Evolutionary conservation across 2,888 invertebrate genomes (phyloP), one percentile per base, ranked within the genome.

Genomic region (Loripinus fragilis): DNA sequence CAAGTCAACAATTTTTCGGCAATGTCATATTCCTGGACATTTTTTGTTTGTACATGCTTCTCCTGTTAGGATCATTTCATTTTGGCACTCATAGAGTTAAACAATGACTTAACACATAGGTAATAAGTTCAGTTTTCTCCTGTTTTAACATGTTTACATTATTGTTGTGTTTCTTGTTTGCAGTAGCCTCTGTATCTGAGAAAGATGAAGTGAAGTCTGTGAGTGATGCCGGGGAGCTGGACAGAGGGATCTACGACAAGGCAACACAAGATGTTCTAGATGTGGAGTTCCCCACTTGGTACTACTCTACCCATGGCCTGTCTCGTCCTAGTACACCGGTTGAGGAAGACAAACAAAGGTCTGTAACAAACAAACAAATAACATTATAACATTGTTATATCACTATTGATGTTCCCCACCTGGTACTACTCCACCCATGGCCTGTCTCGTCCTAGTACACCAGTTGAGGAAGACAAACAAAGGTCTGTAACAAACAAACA

Each of bases 341-440:
- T 5, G 87, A 87, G 20, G 60, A 60, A 33, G 60, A 60, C 33
- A 30, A 60, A 28, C 33, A 30, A 17, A 60, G 60, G 60, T 60
- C 45, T 45, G 45, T 45, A 45, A 38, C 12, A 8, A 38, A 38
- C n/a, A n/a, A n/a, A n/a, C n/a, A n/a, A n/a, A n/a, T n/a, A n/a
- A n/a, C n/a, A n/a, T n/a, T n/a, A n/a, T n/a, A n/a, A n/a, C n/a
- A n/a, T n/a, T n/a, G n/a, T n/a, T n/a, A n/a, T n/a, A n/a, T n/a
- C n/a, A n/a, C n/a, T n/a, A n/a, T n/a, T 93, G 17, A 79, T 83
- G 55, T 93, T 93, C 79, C 91, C 92, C n/a, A 91, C 93, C 20
- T 93, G 87, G 83, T 92, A 90, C 74, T 87, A 79, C 83, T 93
- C 93, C 17, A 93, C 93, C 5, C 86, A 89, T 71, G 93, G 93